Base-by-base conservation (phyloP, 2,888 invertebrate genomes). In the Flexamia atlantica region DNA sequence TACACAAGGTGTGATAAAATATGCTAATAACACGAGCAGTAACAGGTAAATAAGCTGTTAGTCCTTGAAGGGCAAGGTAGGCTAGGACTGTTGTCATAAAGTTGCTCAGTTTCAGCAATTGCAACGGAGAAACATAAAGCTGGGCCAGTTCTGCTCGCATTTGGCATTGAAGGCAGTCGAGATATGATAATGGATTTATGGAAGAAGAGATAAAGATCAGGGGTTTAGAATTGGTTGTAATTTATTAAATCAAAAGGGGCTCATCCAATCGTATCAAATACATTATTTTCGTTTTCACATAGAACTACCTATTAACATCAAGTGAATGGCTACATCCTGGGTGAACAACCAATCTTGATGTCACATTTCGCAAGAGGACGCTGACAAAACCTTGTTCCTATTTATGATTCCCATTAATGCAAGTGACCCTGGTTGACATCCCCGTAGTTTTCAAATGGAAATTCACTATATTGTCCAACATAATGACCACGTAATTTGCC, bases 391-490 rank as follows among this genome's bases (percentile, higher is more conserved):
- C 64, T 64, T 30, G 64, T 64, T 14, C 30, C 64, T 64, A 64
- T 64, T 64, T 64, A 64, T 64, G 64, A 53, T 64, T 64, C 30
- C n/a, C 64, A 64, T 64, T 64, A 53, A 64, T 64, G 28, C 64
- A 30, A 53, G 25, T 64, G 30, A 64, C 64, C 64, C 30, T 30
- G 28, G 25, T 64, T 28, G 30, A 28, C 28, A 28, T 64, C 64
- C 57, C 57, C 30, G 64, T 64, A 64, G 64, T 64, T 64, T 64
- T 64, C 14, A 17, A 64, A 64, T 64, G 64, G 64, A 64, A 64
- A 64, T 64, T 64, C 64, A 30, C 64, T 64, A 28, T 64, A 28
- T 64, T 64, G 64, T 64, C 60, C 9, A 64, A 7, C 64, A 14
- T 64, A 64, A 64, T 64, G 64, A 64, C 64, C 64, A 64, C 28